Evolutionary conservation across 2,113 vertebrate genomes (phyloP).

Genomic region (Zapus hudsonius): DNA sequence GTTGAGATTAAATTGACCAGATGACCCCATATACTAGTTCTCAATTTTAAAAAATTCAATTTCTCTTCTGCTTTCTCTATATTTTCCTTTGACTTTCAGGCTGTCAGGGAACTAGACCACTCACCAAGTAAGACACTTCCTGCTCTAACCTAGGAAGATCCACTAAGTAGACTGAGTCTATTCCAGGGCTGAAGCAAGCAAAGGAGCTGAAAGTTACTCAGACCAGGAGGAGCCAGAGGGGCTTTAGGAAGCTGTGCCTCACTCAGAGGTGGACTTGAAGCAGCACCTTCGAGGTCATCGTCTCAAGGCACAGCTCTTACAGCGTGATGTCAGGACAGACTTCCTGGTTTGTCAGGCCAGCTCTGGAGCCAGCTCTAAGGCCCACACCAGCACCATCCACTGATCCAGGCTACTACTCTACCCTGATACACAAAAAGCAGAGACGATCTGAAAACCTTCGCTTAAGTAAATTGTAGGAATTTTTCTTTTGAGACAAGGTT

Average conservation of each 20-base stretch:
- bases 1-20: background rate
- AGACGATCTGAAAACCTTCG: slow-evolving; percentile 11
- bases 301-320: background rate
- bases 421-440: background rate
- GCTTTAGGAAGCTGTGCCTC: background rate
- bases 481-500: background rate
- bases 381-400: background rate
- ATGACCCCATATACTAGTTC: background rate
- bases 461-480: background rate
- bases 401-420: background rate
- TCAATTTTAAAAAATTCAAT: background rate
- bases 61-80: background rate
- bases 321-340: background rate
- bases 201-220: background rate
- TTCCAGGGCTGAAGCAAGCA: background rate
- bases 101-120: background rate
- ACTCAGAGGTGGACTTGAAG: background rate
- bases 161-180: background rate
- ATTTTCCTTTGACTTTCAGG: background rate
- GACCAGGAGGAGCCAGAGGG: background rate
- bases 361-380: no score
- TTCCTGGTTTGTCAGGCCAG: background rate
- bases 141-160: background rate
- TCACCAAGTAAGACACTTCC: background rate
- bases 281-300: background rate